phyloP scores from a whole-genome alignment of 2,797 vertebrate species.

The Mus spretus region DNA sequence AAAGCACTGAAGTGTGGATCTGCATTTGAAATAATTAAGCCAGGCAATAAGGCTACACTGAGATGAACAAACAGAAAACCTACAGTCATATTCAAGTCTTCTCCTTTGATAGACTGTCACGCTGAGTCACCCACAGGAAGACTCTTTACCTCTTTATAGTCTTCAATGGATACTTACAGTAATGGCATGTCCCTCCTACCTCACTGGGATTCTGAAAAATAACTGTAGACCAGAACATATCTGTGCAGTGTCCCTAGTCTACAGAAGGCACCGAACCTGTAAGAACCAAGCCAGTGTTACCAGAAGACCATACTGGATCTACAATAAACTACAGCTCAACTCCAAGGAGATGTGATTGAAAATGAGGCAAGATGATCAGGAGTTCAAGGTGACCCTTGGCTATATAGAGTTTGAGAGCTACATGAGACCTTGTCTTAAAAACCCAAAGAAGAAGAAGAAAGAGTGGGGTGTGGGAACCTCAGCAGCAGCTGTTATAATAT shows the following conservation, averaged over 20 bases:
- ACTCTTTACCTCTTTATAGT: constrained; percentile 64
- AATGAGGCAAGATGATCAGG: background rate
- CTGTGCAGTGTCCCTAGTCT: background rate
- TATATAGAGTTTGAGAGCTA: background rate
- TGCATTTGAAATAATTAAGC: constrained; percentile 72
- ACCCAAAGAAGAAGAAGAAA: background rate
- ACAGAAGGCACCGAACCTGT: constrained; percentile 26
- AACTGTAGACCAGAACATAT: constrained; percentile 66
- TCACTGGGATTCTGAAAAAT: constrained; percentile 49
- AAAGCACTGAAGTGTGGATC: constrained; percentile 47
- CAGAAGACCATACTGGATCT: background rate
- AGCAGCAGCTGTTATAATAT: background rate
- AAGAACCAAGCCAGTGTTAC: constrained; percentile 43
- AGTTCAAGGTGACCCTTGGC: background rate
- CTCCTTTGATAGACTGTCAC: constrained; percentile 55
- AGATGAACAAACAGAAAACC: constrained; percentile 67
- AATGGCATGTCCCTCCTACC: constrained; percentile 52
- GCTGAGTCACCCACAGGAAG: constrained; percentile 68
- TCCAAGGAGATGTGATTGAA: background rate
- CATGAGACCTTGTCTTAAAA: background rate
- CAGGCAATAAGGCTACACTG: constrained; percentile 59
- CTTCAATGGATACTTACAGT: constrained; percentile 61
- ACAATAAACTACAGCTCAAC: constrained; percentile 32
- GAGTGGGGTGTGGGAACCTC: background rate
- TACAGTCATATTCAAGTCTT: constrained; percentile 55